Base-by-base conservation (phyloP, 2,797 vertebrate genomes). In the Kryptopterus vitreolus region DNA sequence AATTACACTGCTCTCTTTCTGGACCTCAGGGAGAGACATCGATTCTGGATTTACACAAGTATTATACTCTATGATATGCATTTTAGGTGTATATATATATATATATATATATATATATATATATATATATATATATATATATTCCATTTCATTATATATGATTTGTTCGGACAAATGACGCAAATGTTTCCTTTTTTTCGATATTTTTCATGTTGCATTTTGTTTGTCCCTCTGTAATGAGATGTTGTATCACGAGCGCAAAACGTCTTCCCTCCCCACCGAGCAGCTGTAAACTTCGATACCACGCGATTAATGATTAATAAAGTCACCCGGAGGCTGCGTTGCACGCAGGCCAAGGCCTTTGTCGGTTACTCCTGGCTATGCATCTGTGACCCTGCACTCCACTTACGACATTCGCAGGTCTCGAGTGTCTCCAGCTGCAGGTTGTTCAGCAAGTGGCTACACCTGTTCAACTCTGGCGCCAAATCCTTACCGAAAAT, bases 291-390 rank as follows among this genome's bases (percentile, higher is more conserved):
- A 62, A 52, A 78, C 77, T 55, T 55, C 31, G 53, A 75, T 77
- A 69, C 58, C 75, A 53, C 76, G 15, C 52, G 80, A 82, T 84
- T 78, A 83, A 82, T 82, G 80, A 83, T 83, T 84, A 82, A 82
- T 78, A 38, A 71, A 63, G 35, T 69, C 55, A 76, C 76, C n/a
- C 50, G 68, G 76, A 71, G 63, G n/a, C 65, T 26, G 38, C 53
- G 12, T 29, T n/a, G 31, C 59, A 61, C 73, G 52, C 69, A 55
- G 58, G 43, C 68, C 11, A 72, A 69, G 57, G 33, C 53, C 52
- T 80, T 75, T 83, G 61, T 74, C 77, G 52, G 71, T 76, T 31
- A 58, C 50, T 70, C 57, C 66, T 74, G 31, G 46, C 76, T 55
- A 55, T 69, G 20, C 53, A 61, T 78, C 52, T 78, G 78, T 85